A percentile compares a stretch with the other conserved stretches of the same genome.
These are phyloP conservation scores for Cartodere bifasciata DNA, from an alignment of 2,888 invertebrate species.

Conservation along the genomic window DNA sequence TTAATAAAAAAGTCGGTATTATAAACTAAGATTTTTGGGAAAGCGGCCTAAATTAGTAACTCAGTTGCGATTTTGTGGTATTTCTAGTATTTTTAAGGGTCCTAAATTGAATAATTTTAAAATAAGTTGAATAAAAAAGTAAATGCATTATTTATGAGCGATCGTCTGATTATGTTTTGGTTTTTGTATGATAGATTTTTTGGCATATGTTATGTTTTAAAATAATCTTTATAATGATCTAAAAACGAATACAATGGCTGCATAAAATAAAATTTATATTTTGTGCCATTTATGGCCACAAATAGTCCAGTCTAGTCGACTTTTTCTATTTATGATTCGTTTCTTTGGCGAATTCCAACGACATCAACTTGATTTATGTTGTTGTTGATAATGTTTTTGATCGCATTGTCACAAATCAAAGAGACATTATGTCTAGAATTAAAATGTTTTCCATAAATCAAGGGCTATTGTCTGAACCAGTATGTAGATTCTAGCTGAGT, in stretches of 20 bases:
- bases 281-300: constrained; percentile 21
- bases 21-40: no score
- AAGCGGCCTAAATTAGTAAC: no score
- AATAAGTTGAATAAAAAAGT: no score
- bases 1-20: no score
- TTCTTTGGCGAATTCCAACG: constrained; percentile 21
- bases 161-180: no score
- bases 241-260: constrained; percentile 22
- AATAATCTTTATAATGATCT: no score
- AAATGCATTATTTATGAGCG: no score
- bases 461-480: constrained; percentile 34
- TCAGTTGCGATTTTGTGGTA: no score
- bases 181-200: no score
- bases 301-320: constrained; percentile 23
- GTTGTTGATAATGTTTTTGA: constrained; percentile 33
- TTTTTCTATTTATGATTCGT: constrained; percentile 26
- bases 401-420: constrained; percentile 36
- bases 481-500: constrained; percentile 33
- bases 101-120: no score
- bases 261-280: constrained; percentile 20
- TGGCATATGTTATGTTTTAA: no score
- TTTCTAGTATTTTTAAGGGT: no score
- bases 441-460: constrained; percentile 35
- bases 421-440: constrained; percentile 36
- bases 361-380: constrained; percentile 29